Percentiles rank a stretch among this genome's conserved stretches.
Evolutionary conservation across 2,797 vertebrate genomes (phyloP).

Genomic region (Astyanax mexicanus): DNA sequence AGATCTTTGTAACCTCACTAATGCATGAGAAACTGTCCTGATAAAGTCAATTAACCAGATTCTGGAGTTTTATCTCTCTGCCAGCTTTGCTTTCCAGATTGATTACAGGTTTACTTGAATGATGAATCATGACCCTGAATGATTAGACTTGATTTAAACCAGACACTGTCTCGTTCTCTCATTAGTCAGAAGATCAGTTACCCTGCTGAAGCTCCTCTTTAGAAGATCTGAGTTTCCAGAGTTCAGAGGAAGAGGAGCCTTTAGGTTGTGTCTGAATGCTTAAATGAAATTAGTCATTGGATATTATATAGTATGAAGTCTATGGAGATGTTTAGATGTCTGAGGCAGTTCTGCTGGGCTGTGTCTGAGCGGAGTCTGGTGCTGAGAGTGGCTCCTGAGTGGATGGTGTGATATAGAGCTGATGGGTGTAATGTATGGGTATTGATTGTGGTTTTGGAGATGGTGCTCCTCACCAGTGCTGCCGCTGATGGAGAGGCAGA

Average conservation of each 20-base stretch:
- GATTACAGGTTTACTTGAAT: neutral
- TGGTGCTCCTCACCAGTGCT: constrained; percentile 42
- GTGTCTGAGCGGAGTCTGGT: constrained; percentile 4
- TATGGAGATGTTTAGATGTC: neutral
- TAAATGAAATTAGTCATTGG: constrained; percentile 6
- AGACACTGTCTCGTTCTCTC: neutral
- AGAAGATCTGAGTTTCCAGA: neutral
- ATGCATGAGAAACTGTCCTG: too few relatives aligned
- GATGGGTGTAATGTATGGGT: constrained; percentile 29
- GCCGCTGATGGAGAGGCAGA: constrained; percentile 48
- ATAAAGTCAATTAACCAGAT: neutral
- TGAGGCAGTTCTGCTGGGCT: neutral
- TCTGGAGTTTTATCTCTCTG: neutral
- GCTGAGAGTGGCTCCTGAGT: constrained; percentile 36
- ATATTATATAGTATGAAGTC: neutral
- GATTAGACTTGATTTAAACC: neutral
- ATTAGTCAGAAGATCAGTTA: constrained; percentile 11
- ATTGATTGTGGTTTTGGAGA: constrained; percentile 43
- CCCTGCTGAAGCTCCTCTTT: neutral
- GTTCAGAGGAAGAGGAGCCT: neutral
- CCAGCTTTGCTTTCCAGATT: neutral
- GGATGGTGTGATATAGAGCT: constrained; percentile 30
- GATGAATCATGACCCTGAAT: neutral
- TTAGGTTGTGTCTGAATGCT: constrained; percentile 10
- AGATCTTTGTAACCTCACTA: neutral